Conservation (phyloP, 2,113 vertebrate genomes). For the Ginglymostoma cirratum region DNA sequence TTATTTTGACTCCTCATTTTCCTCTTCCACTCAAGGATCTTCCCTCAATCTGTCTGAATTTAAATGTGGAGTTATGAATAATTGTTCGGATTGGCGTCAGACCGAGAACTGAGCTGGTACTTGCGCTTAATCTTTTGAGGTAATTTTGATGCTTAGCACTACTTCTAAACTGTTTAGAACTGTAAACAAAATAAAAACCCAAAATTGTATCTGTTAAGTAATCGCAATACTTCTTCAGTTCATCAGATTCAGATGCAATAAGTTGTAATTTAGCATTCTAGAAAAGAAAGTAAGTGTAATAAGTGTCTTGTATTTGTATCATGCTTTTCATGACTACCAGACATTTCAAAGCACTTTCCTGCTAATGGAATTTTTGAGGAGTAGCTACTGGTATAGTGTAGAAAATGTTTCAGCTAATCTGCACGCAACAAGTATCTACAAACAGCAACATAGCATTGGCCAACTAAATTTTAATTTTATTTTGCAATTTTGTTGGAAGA, state of each 20-base stretch:
- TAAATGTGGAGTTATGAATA: background rate
- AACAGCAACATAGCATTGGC: background rate
- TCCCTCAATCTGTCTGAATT: background rate
- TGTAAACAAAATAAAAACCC: background rate
- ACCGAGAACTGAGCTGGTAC: background rate
- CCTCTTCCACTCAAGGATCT: background rate
- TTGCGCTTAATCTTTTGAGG: background rate
- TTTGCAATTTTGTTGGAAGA: background rate
- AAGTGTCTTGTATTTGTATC: background rate
- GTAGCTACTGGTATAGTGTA: background rate
- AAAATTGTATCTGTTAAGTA: background rate
- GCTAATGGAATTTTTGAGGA: background rate
- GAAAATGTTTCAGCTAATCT: background rate
- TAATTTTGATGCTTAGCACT: background rate
- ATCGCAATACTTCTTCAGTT: background rate
- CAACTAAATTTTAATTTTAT: background rate
- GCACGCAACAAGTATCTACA: background rate
- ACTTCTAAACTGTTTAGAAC: background rate
- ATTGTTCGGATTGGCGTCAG: background rate
- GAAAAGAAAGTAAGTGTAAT: background rate
- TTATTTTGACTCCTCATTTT: background rate
- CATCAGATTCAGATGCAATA: background rate
- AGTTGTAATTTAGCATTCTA: background rate
- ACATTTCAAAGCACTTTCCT: background rate
- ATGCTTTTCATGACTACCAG: background rate